Percentiles rank a stretch among this genome's conserved stretches.
These are phyloP conservation scores for Leptoteleia sp. DNA, from an alignment of 1,140 invertebrate species.

Conservation along the genomic window DNA sequence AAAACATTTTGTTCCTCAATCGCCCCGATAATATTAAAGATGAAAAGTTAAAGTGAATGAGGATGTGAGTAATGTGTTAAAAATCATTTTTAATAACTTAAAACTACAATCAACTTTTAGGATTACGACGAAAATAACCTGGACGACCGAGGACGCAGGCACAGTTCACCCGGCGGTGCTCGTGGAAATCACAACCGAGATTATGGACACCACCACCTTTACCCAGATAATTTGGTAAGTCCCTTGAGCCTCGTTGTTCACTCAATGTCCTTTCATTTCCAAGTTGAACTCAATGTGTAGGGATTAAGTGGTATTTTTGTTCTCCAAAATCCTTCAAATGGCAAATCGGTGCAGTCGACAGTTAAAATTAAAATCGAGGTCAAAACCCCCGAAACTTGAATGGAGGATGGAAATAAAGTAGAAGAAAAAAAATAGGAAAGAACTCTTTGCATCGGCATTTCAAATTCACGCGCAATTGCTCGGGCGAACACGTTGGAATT, in stretches of 20 bases:
- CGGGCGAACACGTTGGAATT: background rate
- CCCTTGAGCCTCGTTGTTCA: conserved; percentile 23
- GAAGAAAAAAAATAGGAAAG: too few relatives aligned
- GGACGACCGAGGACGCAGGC: conserved; percentile 77
- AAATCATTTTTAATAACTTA: conserved; percentile 1
- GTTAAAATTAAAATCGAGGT: background rate
- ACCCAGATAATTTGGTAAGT: conserved; percentile 80
- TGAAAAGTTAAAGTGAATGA: too few relatives aligned
- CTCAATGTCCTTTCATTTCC: conserved; percentile 45
- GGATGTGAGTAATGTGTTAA: too few relatives aligned
- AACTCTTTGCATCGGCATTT: too few relatives aligned
- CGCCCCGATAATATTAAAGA: too few relatives aligned
- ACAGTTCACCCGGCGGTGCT: conserved; percentile 78
- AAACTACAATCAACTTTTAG: conserved; percentile 69
- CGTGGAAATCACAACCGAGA: conserved; percentile 75
- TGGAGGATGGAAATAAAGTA: too few relatives aligned
- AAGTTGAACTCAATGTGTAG: conserved; percentile 52
- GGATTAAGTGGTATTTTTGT: conserved; percentile 41
- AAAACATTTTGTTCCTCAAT: too few relatives aligned
- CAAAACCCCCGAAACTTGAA: too few relatives aligned
- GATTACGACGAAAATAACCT: conserved; percentile 79
- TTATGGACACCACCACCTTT: conserved; percentile 77
- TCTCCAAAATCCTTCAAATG: conserved; percentile 20
- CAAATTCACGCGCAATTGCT: background rate
- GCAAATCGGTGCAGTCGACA: conserved; percentile 24